phyloP scores from a whole-genome alignment of 2,888 invertebrate species.

The Papilio demoleus region DNA sequence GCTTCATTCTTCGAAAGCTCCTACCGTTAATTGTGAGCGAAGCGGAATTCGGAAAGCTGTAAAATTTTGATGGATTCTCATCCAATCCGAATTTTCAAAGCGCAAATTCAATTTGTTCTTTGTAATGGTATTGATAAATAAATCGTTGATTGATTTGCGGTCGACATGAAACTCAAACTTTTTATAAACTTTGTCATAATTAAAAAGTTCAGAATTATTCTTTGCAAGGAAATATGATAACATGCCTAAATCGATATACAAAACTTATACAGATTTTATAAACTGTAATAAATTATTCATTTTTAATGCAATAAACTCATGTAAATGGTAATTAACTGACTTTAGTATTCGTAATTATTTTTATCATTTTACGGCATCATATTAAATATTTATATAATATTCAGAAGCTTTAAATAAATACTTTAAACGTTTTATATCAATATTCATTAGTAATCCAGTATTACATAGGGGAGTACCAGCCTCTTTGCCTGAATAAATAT shows the following conservation, averaged over 20 bases:
- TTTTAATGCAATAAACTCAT: neutral
- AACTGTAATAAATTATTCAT: neutral
- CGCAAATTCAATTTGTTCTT: conserved; percentile 8
- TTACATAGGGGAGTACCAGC: conserved; percentile 6
- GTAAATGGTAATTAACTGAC: too few species aligned
- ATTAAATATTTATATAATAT: conserved; percentile 4
- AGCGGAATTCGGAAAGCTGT: conserved; percentile 69
- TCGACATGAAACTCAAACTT: neutral
- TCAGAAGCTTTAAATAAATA: conserved; percentile 13
- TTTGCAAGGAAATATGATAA: neutral
- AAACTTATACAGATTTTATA: neutral
- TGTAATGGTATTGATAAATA: neutral
- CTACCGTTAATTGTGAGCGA: conserved; percentile 72
- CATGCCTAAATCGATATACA: neutral
- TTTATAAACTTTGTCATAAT: neutral
- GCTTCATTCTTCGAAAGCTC: conserved; percentile 59
- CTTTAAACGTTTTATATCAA: conserved; percentile 5
- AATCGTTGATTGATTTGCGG: neutral
- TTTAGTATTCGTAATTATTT: too few species aligned
- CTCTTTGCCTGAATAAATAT: conserved; percentile 13
- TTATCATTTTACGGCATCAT: too few species aligned
- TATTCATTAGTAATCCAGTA: neutral
- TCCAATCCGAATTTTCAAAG: conserved; percentile 64
- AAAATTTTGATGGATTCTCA: conserved; percentile 60
- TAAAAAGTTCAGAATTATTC: neutral